A percentile compares a stretch with the other conserved stretches of the same genome.
Conservation (phyloP, 2,888 invertebrate genomes). For the Orthosia gracilis region DNA sequence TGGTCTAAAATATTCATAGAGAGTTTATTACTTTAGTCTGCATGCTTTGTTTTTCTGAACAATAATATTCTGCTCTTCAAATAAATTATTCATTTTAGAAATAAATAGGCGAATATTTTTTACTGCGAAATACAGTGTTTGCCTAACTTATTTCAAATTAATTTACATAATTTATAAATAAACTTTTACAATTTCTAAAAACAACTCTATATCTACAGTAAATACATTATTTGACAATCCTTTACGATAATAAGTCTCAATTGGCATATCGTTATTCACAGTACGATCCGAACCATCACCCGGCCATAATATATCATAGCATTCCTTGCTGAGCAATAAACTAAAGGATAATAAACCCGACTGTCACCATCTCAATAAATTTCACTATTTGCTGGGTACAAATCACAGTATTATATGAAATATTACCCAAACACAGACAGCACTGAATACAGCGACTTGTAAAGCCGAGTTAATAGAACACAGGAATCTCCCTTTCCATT, state of each 20-base stretch:
- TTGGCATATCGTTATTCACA: slow-evolving; percentile 50
- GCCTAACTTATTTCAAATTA: slow-evolving; percentile 12
- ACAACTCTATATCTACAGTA: neutral
- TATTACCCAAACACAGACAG: slow-evolving; percentile 69
- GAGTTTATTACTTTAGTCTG: slow-evolving; percentile 33
- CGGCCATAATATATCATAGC: slow-evolving; percentile 53
- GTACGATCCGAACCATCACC: slow-evolving; percentile 49
- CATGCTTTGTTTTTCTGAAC: slow-evolving; percentile 22
- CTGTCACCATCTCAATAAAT: slow-evolving; percentile 70
- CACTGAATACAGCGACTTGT: slow-evolving; percentile 59
- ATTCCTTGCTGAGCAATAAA: slow-evolving; percentile 63
- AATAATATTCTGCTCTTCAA: slow-evolving; percentile 4
- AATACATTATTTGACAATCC: neutral
- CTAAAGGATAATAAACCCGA: slow-evolving; percentile 71
- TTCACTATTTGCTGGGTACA: slow-evolving; percentile 70
- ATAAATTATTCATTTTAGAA: neutral
- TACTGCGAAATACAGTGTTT: neutral
- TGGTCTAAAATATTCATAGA: slow-evolving; percentile 23
- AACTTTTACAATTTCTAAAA: slow-evolving; percentile 4
- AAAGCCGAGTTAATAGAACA: slow-evolving; percentile 43
- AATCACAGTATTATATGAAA: slow-evolving; percentile 70
- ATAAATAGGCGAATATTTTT: slow-evolving; percentile 30
- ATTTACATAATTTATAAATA: slow-evolving; percentile 3
- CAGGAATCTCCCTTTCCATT: slow-evolving; percentile 10
- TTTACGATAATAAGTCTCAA: slow-evolving; percentile 26